Evolutionary conservation across 2,888 invertebrate genomes (phyloP).

Genomic region (Micropterix aruncella): DNA sequence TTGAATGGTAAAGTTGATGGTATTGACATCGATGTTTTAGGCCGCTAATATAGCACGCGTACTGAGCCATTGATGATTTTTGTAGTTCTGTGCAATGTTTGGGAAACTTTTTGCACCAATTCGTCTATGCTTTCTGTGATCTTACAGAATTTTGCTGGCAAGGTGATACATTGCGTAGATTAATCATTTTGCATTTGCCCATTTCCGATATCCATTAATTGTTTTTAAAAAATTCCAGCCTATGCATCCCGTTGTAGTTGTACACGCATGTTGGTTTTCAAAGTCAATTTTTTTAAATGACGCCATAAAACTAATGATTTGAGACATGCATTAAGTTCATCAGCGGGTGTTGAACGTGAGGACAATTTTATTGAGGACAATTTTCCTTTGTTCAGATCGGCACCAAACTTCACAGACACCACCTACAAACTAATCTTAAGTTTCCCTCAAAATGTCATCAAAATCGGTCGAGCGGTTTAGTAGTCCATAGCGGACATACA

Average conservation of each 20-base stretch:
- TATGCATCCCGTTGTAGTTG: conserved; percentile 2
- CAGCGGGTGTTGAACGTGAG: conserved; percentile 1
- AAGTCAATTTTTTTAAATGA: conserved; percentile 1
- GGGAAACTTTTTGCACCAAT: conserved; percentile 17
- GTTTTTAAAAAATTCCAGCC: conserved; percentile 4
- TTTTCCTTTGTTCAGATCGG: too few relatives aligned
- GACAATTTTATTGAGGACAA: too few relatives aligned
- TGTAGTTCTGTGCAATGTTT: conserved; percentile 14
- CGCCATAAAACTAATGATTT: conserved; percentile 1
- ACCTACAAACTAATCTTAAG: too few relatives aligned
- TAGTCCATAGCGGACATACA: too few relatives aligned
- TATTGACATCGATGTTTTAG: conserved; percentile 5
- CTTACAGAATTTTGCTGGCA: conserved; percentile 11
- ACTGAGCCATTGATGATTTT: conserved; percentile 14
- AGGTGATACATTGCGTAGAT: conserved; percentile 11
- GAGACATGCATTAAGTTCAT: conserved; percentile 4
- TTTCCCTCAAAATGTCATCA: too few relatives aligned
- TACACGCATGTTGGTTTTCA: conserved; percentile 3
- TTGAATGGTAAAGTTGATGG: conserved; percentile 1
- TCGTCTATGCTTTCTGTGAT: conserved; percentile 12
- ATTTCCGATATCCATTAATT: conserved; percentile 9
- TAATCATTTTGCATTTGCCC: conserved; percentile 9
- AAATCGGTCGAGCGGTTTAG: too few relatives aligned
- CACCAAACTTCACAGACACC: too few relatives aligned
- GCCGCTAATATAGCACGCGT: conserved; percentile 10